These are phyloP conservation scores for Callospermophilus lateralis DNA, from an alignment of 2,113 vertebrate species.

Conservation along the genomic window DNA sequence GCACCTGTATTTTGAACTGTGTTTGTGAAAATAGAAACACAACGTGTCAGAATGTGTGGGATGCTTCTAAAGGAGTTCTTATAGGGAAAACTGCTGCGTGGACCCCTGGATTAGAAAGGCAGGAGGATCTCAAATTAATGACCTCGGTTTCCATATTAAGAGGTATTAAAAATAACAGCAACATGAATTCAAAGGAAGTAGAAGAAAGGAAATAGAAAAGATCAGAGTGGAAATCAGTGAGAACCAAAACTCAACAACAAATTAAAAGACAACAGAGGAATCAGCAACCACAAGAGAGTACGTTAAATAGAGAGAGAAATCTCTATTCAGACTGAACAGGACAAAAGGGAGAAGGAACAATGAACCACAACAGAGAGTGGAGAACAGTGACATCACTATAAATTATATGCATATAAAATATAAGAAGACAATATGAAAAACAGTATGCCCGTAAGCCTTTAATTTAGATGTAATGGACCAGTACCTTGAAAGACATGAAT, in stretches of 20 bases:
- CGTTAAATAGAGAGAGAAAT: neutral
- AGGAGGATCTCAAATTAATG: neutral
- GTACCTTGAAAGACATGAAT: neutral
- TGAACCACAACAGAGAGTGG: neutral
- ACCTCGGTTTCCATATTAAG: neutral
- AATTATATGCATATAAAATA: neutral
- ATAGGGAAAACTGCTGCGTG: too few species aligned
- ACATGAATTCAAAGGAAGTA: neutral
- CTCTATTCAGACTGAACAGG: neutral
- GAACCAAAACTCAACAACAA: neutral
- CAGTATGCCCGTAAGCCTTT: neutral
- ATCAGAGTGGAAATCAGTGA: neutral
- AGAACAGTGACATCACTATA: neutral
- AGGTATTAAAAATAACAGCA: neutral
- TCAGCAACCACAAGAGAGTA: neutral
- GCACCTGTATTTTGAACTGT: neutral
- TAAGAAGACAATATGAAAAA: neutral
- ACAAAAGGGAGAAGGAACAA: neutral
- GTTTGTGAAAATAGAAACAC: neutral
- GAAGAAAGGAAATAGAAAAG: neutral
- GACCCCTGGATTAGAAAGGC: neutral
- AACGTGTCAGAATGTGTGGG: neutral
- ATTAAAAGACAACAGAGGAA: neutral
- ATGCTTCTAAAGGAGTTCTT: too few species aligned
- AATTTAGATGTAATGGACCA: neutral